Base-by-base conservation (phyloP, 2,888 invertebrate genomes). In the Archips xylosteana region DNA sequence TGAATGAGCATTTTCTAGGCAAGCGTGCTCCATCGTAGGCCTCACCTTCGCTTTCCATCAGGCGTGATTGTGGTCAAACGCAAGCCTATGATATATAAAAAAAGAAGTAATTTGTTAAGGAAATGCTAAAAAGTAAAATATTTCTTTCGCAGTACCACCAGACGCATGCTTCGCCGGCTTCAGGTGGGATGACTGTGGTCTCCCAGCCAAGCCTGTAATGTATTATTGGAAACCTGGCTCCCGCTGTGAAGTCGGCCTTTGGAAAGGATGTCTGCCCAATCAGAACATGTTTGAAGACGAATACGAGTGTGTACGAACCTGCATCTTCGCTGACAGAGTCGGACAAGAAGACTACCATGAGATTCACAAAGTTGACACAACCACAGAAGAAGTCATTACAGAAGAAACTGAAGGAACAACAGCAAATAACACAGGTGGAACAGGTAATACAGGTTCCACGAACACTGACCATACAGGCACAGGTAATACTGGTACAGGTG, bases 211-310 rank as follows among this genome's bases (percentile, higher is more conserved):
- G 0, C 81, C 88, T 0, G 92, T 93, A 3, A 80, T 93, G 68
- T 94, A 94, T 78, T 92, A 92, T 78, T 92, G 88, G 85, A 89
- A 91, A 68, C 78, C 90, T 2, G 94, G 91, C 0, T 93, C 94
- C 2, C 83, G 94, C 10, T 94, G 94, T 69, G 94, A 94, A 78
- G 88, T 92, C 0, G 94, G 89, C 0, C 75, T 88, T 0, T 94
- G 94, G 94, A 81, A 89, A 45, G 94, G 94, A 2, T 94, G 94
- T 70, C 80, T 87, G 0, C 94, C 94, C 0, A 93, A 89, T 75
- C 65, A 82, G 0, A 94, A 94, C 76, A 93, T 94, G 94, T 94
- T 94, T 71, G 76, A 78, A 13, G 86, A 90, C 45, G 92, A 92
- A 75, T 91, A 90, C 74, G 90, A 92, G 75, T 94, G 94, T 75